Evolutionary conservation across 2,888 invertebrate species (phyloP), one percentile per base, ranked within the genome.

Genomic region (Amblyteles armatorius): DNA sequence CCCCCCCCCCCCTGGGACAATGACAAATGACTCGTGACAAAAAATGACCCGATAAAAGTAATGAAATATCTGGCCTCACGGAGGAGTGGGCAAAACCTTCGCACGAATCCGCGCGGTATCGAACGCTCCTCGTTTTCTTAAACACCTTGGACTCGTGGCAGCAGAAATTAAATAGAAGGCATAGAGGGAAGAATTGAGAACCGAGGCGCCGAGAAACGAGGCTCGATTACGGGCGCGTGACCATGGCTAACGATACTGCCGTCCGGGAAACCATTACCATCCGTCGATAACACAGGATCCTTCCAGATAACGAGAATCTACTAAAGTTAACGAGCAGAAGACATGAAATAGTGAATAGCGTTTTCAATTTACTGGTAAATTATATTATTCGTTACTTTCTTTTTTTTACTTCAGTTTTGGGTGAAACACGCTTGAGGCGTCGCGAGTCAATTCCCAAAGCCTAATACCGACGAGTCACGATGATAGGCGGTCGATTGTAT

Each of bases 151-250:
- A 57, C 72, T 55, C 55, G 36, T 4, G 22, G 11, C 55, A 22
- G 16, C 1, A 55, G 26, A 11, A 13, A 60, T 19, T 50, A 26
- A 44, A 63, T n/a, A 16, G n/a, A 26, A 44, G 26, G 60, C 60
- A 40, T 3, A 55, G 3, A 44, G 29, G 19, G 19, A 65, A 48
- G 33, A 50, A 69, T 52, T 44, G 2, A 29, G 44, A 50, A 26
- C n/a, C 48, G 44, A 9, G 55, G 22, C 55, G 11, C 0, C 57
- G 22, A 57, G 36, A 73, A 78, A 77, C 76, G 65, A 84, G 74
- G 60, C 72, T 78, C 57, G 78, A 83, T 85, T 80, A 83, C 72
- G 67, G 36, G 52, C 73, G 72, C 85, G 78, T 83, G 85, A 85
- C 80, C 80, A 73, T 85, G 83, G 40, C 69, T 16, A 80, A 81